Evolutionary conservation across 2,113 vertebrate genomes (phyloP).

Genomic region (Nanorana parkeri): DNA sequence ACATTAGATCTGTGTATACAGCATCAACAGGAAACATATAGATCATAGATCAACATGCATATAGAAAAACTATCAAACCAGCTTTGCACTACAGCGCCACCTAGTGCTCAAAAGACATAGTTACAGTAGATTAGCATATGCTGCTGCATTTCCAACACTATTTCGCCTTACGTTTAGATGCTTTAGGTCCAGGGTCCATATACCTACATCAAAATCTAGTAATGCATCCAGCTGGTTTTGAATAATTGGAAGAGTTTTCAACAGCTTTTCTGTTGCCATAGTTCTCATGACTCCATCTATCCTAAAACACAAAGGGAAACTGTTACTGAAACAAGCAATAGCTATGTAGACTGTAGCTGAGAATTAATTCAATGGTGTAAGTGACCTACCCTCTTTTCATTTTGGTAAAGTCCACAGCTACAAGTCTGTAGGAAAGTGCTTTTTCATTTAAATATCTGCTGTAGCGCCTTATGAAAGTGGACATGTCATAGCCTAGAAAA

Average conservation of each 20-base stretch:
- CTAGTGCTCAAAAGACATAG: too few species aligned
- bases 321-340: slow-evolving; percentile 6
- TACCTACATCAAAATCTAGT: slow-evolving; percentile 91
- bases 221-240: slow-evolving; percentile 94
- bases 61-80: too few species aligned
- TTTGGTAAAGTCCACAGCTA: slow-evolving; percentile 95
- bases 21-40: too few species aligned
- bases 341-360: neutral
- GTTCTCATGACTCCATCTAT: slow-evolving; percentile 90
- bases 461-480: slow-evolving; percentile 91
- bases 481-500: slow-evolving; percentile 91
- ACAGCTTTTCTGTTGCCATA: slow-evolving; percentile 90
- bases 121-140: too few species aligned
- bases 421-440: slow-evolving; percentile 90
- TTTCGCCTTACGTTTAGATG: too few species aligned
- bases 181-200: too few species aligned
- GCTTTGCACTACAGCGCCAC: too few species aligned
- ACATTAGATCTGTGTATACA: too few species aligned
- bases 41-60: too few species aligned
- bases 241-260: slow-evolving; percentile 92
- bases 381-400: slow-evolving; percentile 89
- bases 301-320: slow-evolving; percentile 66
- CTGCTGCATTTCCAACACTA: too few species aligned
- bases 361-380: too few species aligned
- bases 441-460: slow-evolving; percentile 97